Base-by-base conservation (phyloP, 2,113 vertebrate species). In the Petrocephalus zakoni region DNA sequence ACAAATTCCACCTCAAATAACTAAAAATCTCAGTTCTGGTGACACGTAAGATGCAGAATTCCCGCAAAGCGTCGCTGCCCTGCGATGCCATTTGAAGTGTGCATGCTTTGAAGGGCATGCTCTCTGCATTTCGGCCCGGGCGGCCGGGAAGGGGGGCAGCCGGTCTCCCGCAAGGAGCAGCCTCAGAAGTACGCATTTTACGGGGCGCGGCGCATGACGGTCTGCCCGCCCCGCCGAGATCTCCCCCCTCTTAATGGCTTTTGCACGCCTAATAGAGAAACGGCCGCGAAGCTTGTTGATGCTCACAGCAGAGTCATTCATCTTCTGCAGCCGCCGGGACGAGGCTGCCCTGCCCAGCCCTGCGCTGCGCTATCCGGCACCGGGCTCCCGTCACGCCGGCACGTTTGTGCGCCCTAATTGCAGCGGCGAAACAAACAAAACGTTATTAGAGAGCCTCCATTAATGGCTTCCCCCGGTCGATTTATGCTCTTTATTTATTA, bases 211-310 rank as follows among this genome's bases (percentile, higher is more conserved):
- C 72, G 34, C 72, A 42, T 78, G 34, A 17, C 42, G 37, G 90
- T 91, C 90, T 87, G 87, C 88, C 89, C 86, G 90, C 88, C 83
- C 89, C 89, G 64, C n/a, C 51, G 22, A 91, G 91, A 92, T 94
- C 92, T 92, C 92, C 89, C 90, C 87, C 56, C 52, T 88, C 90
- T 93, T 93, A 92, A 93, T 92, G 90, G 91, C 90, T 92, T 92
- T 93, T 92, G 91, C 88, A 89, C 88, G 89, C 85, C 91, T 91
- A 90, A 93, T 92, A 92, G 90, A 91, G 90, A 91, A 94, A 92
- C 88, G 88, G 53, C 87, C 92, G 92, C 85, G 93, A 93, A 93
- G 90, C 88, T 90, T 90, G 17, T 87, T 88, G 90, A 88, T 90
- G 89, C 64, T 75, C 68, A 75, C 90, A 88, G 90, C 86, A 68